Conservation (phyloP, 2,888 invertebrate genomes). For the Thysanoteuthis rhombus region DNA sequence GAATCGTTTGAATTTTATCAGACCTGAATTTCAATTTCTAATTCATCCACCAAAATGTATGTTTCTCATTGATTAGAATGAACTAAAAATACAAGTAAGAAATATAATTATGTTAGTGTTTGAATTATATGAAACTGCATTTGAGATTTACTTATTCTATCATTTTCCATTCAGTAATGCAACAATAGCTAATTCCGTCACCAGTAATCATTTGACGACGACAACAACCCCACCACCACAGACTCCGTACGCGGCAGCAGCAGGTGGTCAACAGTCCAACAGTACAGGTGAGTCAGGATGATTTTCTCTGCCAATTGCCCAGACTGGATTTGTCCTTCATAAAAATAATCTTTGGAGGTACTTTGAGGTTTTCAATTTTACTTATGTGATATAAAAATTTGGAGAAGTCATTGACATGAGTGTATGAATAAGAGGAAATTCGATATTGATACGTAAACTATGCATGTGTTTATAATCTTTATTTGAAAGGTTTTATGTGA, state of each 20-base stretch:
- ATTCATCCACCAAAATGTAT: too few species aligned
- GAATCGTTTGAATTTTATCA: neutral
- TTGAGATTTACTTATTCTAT: neutral
- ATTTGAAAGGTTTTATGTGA: too few species aligned
- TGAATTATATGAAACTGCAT: neutral
- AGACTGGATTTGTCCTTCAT: neutral
- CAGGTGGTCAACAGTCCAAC: constrained; percentile 52
- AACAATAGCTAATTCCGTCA: constrained; percentile 40
- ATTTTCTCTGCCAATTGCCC: neutral
- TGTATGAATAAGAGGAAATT: neutral
- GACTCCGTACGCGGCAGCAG: constrained; percentile 51
- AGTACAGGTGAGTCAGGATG: constrained; percentile 48
- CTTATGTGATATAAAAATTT: neutral
- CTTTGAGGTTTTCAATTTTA: neutral
- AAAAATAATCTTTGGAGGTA: neutral
- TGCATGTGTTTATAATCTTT: too few species aligned
- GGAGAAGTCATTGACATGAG: neutral
- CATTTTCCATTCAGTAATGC: constrained; percentile 42
- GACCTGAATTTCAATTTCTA: neutral
- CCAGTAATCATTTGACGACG: constrained; percentile 53
- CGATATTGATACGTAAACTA: neutral
- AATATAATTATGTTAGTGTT: neutral
- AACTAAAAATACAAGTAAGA: too few species aligned
- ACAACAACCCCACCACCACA: constrained; percentile 59
- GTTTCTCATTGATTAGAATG: too few species aligned